Conservation (phyloP, 2,797 vertebrate species). For the Taeniopygia guttata region DNA sequence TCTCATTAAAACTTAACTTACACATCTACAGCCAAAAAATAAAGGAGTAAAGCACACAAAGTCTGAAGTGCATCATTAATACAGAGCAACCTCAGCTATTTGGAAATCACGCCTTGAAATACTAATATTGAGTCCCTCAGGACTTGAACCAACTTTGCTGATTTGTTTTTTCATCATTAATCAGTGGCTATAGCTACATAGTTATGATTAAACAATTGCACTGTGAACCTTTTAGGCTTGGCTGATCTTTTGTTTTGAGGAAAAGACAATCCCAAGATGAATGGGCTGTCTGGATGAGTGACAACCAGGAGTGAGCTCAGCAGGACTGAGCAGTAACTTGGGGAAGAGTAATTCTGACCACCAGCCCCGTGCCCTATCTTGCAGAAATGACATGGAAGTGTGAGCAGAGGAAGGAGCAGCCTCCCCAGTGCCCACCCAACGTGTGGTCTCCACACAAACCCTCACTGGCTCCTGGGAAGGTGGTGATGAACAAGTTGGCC, state of each 20-base stretch:
- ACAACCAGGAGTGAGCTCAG: background rate
- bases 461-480: background rate
- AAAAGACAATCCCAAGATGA: background rate
- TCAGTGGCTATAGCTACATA: background rate
- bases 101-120: background rate
- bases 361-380: background rate
- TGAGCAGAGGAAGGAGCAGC: background rate
- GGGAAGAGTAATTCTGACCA: background rate
- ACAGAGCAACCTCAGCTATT: background rate
- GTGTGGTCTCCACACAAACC: too few relatives aligned
- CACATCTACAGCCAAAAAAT: background rate
- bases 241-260: background rate
- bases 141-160: background rate
- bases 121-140: background rate
- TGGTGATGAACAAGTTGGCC: fast-evolving
- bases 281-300: background rate
- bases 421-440: background rate
- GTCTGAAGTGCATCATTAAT: fast-evolving
- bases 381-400: fast-evolving
- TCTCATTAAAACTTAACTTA: background rate
- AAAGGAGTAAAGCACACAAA: background rate
- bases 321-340: background rate
- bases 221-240: background rate
- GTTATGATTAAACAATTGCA: background rate
- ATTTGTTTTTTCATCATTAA: background rate